phyloP scores from a whole-genome alignment of 2,113 vertebrate species.

The Zosterops japonicus region DNA sequence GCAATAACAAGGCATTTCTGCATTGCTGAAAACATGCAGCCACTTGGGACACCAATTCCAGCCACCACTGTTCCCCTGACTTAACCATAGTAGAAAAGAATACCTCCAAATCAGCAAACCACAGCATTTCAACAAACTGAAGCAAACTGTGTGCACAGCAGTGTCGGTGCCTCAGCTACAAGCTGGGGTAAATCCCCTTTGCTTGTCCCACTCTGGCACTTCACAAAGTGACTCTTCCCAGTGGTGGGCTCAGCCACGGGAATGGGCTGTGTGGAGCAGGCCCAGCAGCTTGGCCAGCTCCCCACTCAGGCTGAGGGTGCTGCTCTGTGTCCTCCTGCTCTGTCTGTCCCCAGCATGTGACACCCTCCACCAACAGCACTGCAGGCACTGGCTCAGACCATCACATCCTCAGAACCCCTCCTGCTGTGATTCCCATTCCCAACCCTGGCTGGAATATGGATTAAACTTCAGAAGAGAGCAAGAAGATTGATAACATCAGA shows the following conservation, averaged over 20 bases:
- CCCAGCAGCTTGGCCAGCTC: background rate
- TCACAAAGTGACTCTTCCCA: rapidly evolving
- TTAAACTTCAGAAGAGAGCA: background rate
- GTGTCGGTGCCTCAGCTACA: background rate
- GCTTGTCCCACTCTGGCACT: background rate
- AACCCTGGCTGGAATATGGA: background rate
- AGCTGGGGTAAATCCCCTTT: background rate
- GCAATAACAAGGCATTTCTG: background rate
- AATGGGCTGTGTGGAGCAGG: background rate
- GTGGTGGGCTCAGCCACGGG: rapidly evolving
- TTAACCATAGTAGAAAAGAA: background rate
- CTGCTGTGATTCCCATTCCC: rapidly evolving
- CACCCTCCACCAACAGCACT: rapidly evolving
- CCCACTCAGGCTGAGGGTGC: background rate
- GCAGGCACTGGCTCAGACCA: rapidly evolving
- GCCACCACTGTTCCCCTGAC: background rate
- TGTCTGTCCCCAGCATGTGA: background rate
- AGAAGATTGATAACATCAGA: background rate
- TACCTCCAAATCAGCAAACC: background rate
- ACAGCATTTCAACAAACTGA: background rate
- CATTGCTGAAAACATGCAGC: background rate
- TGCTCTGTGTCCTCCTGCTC: background rate
- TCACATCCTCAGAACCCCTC: background rate
- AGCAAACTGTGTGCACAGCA: rapidly evolving
- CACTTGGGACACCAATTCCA: background rate